These are phyloP conservation scores for Selene dorsalis DNA, from an alignment of 2,797 vertebrate genomes.

Conservation along the genomic window DNA sequence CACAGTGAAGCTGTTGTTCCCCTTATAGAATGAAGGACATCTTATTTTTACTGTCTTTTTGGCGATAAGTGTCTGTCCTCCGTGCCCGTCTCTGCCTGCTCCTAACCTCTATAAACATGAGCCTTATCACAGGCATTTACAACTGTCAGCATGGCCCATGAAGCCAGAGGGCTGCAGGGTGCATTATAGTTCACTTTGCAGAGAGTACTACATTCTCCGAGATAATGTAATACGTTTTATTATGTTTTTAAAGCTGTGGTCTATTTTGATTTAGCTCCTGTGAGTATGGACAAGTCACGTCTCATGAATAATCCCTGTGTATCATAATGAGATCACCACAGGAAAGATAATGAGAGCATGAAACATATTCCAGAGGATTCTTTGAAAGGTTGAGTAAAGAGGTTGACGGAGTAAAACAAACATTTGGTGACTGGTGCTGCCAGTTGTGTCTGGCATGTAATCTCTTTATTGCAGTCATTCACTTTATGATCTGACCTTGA, in stretches of 20 bases:
- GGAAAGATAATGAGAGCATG: not conserved
- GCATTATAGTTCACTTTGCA: conserved; percentile 58
- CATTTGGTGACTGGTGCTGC: conserved; percentile 73
- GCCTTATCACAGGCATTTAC: conserved; percentile 82
- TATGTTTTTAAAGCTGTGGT: not conserved
- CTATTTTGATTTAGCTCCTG: conserved; percentile 1
- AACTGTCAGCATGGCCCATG: conserved; percentile 59
- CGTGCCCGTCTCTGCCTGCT: conserved; percentile 83
- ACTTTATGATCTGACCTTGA: conserved; percentile 77
- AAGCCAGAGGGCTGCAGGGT: conserved; percentile 38
- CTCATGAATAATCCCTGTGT: not conserved
- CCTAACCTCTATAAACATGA: conserved; percentile 81
- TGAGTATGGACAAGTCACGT: not conserved
- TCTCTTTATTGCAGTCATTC: conserved; percentile 76
- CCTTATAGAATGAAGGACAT: conserved; percentile 69
- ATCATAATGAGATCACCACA: conserved; percentile 16
- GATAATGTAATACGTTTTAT: conserved; percentile 14
- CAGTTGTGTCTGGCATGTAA: conserved; percentile 73
- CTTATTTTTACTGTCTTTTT: conserved; percentile 67
- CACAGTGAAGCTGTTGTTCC: conserved; percentile 40
- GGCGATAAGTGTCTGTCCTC: conserved; percentile 83
- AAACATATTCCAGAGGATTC: conserved; percentile 11
- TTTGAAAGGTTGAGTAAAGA: conserved; percentile 30
- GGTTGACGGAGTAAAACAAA: conserved; percentile 62
- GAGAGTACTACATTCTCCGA: conserved; percentile 10